Conservation (phyloP, 2,888 invertebrate genomes). For the Cordilura impudica region DNA sequence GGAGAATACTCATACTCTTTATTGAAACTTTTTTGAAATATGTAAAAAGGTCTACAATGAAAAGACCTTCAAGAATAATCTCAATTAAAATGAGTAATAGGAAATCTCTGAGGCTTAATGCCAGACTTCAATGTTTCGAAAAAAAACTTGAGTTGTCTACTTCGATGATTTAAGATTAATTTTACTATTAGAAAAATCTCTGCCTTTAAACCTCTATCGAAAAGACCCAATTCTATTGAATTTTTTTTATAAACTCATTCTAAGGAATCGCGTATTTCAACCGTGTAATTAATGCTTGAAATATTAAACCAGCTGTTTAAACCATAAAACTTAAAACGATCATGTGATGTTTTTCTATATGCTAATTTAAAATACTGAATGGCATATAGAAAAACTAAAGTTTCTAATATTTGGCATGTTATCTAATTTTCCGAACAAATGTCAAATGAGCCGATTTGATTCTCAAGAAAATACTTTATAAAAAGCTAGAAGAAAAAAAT, state of each 20-base stretch:
- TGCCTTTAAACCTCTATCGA: constrained; percentile 31
- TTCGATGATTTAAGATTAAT: constrained; percentile 22
- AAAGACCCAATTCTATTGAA: constrained; percentile 58
- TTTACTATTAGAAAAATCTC: constrained; percentile 8
- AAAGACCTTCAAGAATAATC: constrained; percentile 19
- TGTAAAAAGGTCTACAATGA: constrained; percentile 13
- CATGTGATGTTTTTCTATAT: no score
- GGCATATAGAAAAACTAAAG: no score
- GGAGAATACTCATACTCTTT: neutral
- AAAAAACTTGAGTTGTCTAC: neutral
- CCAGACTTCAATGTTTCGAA: neutral
- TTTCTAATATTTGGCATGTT: no score
- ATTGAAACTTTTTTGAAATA: constrained; percentile 29
- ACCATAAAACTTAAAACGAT: neutral
- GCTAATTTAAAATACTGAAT: no score
- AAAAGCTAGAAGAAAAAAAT: no score
- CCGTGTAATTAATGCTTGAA: no score
- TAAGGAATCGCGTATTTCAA: no score
- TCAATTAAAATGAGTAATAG: constrained; percentile 8
- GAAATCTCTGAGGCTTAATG: neutral
- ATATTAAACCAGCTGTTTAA: neutral
- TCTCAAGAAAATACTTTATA: no score
- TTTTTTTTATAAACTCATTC: constrained; percentile 2
- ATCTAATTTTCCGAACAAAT: no score
- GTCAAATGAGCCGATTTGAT: no score